Evolutionary conservation across 2,797 vertebrate species (phyloP).

Genomic region (Chiloscyllium punctatum): DNA sequence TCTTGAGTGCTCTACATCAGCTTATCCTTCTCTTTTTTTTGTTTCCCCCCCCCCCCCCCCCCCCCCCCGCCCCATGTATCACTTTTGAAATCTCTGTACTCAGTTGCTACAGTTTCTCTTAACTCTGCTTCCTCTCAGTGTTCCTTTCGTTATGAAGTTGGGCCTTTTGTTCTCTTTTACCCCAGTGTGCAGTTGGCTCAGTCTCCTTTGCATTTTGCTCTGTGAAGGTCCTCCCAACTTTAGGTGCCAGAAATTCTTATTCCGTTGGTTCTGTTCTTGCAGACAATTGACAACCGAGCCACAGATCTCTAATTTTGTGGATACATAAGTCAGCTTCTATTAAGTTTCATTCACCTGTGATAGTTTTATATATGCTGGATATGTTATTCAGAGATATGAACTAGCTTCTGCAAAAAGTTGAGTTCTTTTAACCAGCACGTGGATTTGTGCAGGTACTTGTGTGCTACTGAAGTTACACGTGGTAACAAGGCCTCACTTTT

Average conservation of each 20-base stretch:
- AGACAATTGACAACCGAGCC: neutral
- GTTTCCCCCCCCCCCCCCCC: no score
- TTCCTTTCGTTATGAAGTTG: neutral
- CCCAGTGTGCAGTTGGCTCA: neutral
- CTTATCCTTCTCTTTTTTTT: no score
- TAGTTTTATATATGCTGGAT: neutral
- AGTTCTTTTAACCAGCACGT: neutral
- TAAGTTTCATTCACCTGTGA: neutral
- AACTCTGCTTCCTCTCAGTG: neutral
- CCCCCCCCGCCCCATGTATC: neutral
- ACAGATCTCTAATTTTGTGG: neutral
- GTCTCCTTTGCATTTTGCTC: no score
- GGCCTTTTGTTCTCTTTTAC: neutral
- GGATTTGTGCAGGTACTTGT: neutral
- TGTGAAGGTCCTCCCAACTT: neutral
- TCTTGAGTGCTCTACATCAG: neutral
- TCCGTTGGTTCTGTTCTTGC: neutral
- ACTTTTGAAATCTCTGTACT: neutral
- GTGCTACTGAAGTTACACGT: neutral
- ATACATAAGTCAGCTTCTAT: neutral
- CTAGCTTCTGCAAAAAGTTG: neutral
- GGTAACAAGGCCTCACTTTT: neutral
- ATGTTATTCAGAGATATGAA: neutral
- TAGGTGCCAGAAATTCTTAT: neutral
- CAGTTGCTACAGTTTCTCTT: neutral